Base-by-base conservation (phyloP, 2,888 invertebrate genomes). In the Idaea aversata region DNA sequence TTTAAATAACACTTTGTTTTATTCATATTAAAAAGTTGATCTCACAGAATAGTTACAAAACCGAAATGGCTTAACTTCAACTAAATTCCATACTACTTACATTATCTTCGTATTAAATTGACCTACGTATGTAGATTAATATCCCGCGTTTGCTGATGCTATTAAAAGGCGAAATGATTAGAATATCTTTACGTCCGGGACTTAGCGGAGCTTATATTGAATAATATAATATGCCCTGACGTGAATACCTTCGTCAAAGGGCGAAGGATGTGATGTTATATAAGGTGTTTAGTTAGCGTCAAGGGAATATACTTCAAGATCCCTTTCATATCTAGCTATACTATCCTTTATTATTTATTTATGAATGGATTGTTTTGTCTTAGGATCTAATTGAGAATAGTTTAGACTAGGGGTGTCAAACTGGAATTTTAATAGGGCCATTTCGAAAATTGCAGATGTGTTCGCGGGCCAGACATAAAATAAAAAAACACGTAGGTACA, bases 221-320 rank as follows among this genome's bases (percentile, higher is more conserved):
- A 79, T 78, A 78, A 76, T 73, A 74, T 76, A 77, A 76, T 75
- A 75, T 68, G 74, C 72, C 73, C 74, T 78, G 78, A 77, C 75
- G 76, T 79, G 68, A 70, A 64, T 70, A 81, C 81, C 80, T 80
- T 77, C 78, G 75, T 84, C 80, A 79, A 79, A 80, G 78, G 77
- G 77, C 75, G 77, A 75, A 77, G 77, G 75, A 75, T 81, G 77
- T 84, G 80, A 85, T 81, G 77, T 84, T 79, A 85, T 81, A 74
- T 70, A 78, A 77, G 79, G 81, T 81, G 80, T 82, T 86, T 83
- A 82, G 80, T 75, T 74, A 72, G 77, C 76, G 78, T 75, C 72
- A 69, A 72, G 72, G 68, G 75, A 72, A 69, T 75, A 72, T 6
- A 47, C 47, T 47, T 47, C 47, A 47, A 47, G 47, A 47, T 47